Evolutionary conservation across 2,797 vertebrate species (phyloP).

Genomic region (Semaprochilodus insignis): DNA sequence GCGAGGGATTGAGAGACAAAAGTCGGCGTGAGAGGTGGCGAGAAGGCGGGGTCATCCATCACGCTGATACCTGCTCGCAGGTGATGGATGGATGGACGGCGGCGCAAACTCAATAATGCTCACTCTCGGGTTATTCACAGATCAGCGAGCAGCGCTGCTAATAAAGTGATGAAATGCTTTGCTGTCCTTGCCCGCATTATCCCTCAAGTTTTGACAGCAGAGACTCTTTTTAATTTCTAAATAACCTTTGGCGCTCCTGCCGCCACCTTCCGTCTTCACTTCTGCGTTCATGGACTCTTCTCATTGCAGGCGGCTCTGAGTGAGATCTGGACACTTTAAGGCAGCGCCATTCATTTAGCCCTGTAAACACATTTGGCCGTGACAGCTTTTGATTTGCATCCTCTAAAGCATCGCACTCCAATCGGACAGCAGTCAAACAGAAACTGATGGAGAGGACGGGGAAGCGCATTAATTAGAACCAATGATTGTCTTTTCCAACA

Average conservation of each 20-base stretch:
- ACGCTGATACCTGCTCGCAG: conserved; percentile 78
- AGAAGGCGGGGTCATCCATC: conserved; percentile 79
- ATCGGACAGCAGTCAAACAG: conserved; percentile 58
- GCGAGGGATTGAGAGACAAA: conserved; percentile 52
- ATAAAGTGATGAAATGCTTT: conserved; percentile 84
- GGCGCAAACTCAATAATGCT: conserved; percentile 87
- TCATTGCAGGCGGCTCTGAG: not conserved
- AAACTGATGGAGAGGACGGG: conserved; percentile 59
- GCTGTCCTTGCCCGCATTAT: conserved; percentile 81
- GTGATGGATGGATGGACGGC: conserved; percentile 87
- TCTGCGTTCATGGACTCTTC: not conserved
- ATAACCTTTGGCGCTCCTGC: conserved; percentile 72
- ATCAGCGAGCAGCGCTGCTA: conserved; percentile 84
- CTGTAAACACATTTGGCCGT: conserved; percentile 52
- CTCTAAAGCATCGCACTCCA: conserved; percentile 44
- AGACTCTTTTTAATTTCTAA: conserved; percentile 79
- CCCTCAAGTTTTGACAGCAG: conserved; percentile 79
- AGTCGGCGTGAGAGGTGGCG: conserved; percentile 44
- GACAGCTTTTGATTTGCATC: conserved; percentile 63
- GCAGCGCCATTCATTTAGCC: conserved; percentile 43
- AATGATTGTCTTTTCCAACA: conserved; percentile 55
- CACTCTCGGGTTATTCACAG: conserved; percentile 84
- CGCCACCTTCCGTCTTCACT: conserved; percentile 35
- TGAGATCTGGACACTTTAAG: not conserved
- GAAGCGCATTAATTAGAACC: conserved; percentile 60